Evolutionary conservation across 2,797 vertebrate genomes (phyloP).

Genomic region (Schizopygopsis malacanthus): DNA sequence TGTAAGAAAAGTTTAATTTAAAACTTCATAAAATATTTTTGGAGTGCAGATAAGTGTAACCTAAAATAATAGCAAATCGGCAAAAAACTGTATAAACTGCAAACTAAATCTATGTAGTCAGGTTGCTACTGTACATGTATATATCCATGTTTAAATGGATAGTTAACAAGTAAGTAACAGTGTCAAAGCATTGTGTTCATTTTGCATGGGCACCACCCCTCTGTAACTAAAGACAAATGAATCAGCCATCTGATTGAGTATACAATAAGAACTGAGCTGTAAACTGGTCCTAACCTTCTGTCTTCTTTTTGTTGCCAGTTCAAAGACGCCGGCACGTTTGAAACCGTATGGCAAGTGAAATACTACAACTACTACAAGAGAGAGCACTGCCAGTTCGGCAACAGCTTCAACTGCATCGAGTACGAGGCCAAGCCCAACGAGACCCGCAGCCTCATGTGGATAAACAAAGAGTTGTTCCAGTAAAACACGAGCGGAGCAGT

Average conservation of each 20-base stretch:
- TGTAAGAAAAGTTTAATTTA: background rate
- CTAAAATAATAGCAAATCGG: background rate
- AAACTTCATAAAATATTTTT: background rate
- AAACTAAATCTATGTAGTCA: background rate
- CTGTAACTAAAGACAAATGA: background rate
- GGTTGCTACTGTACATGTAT: background rate
- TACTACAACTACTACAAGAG: constrained; percentile 99
- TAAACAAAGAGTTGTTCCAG: constrained; percentile 96
- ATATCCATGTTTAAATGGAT: background rate
- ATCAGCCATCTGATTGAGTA: background rate
- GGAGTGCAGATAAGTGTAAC: background rate
- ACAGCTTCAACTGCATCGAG: constrained; percentile 93
- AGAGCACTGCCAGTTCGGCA: constrained; percentile 97
- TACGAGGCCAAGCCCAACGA: constrained; percentile 99
- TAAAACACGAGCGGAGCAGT: constrained; percentile 60
- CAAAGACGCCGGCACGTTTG: constrained; percentile 90
- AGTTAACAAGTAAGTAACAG: background rate
- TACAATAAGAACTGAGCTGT: background rate
- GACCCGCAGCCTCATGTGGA: constrained; percentile 98
- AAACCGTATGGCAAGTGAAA: constrained; percentile 98
- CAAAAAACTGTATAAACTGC: background rate
- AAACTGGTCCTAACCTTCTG: background rate
- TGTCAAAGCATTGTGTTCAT: background rate
- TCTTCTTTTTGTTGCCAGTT: constrained; percentile 70
- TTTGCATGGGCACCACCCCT: background rate